Base-by-base conservation (phyloP, 1,140 invertebrate genomes). In the Temnothorax nylanderi region DNA sequence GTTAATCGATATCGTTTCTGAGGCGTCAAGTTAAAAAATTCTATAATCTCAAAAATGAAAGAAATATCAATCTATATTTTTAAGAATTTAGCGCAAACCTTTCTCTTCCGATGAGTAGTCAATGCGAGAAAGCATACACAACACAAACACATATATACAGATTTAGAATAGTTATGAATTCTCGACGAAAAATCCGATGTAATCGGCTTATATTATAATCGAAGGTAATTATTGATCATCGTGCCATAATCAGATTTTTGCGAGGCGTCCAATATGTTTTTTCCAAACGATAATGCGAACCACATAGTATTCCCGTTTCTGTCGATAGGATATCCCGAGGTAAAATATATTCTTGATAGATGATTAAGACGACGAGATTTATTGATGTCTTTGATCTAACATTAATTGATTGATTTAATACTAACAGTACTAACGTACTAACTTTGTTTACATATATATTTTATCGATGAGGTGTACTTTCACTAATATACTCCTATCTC, bases 71-170 rank as follows among this genome's bases (percentile, higher is more conserved):
- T 82, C 56, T 32, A 58, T 60, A 69, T 86, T 89, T 85, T 77
- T 47, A 77, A 81, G 85, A 1, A 21, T 76, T 86, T 72, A 81
- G 34, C 21, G 72, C 44, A 76, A 72, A 26, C 34, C n/a, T 41
- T 10, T 41, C 58, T 87, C n/a, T 90, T 90, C 89, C 89, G 89
- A 90, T 90, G 86, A 74, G 81, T 90, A 90, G 89, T 90, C 89
- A 86, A 90, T 78, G 58, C 88, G 89, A 89, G 89, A 89, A 87
- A 69, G 1, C 26, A 64, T 7, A 54, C 32, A 54, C 18, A 47
- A 41, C 54, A 51, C 18, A 51, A 32, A 47, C 16, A 60, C 58
- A 34, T 54, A 74, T 54, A 74, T 47, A 65, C 13, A 67, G 11
- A 81, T 47, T 58, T 67, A 71, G n/a, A 69, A 80, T 76, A 47